These are phyloP conservation scores for Anguilla anguilla DNA, from an alignment of 2,797 vertebrate genomes.

Conservation along the genomic window DNA sequence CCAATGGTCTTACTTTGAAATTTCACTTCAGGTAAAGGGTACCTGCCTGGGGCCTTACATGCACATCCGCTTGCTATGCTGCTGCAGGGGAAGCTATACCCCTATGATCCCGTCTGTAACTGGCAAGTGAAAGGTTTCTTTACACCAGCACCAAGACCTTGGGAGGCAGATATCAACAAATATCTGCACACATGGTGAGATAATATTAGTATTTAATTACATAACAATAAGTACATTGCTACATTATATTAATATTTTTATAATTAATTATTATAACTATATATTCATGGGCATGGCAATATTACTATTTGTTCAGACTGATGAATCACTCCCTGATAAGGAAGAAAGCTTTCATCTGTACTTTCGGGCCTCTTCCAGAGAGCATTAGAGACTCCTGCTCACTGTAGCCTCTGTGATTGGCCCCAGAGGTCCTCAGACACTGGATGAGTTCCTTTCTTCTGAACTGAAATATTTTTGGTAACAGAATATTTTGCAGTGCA, in stretches of 20 bases:
- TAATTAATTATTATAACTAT: neutral
- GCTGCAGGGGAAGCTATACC: neutral
- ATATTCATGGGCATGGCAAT: neutral
- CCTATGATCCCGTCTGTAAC: neutral
- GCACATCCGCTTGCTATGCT: neutral
- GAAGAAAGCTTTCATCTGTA: neutral
- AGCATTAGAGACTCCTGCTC: neutral
- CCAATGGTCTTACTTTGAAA: neutral
- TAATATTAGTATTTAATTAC: neutral
- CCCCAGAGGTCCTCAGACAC: neutral
- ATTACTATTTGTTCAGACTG: neutral
- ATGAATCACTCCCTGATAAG: neutral
- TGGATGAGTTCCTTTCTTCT: neutral
- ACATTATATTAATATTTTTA: neutral
- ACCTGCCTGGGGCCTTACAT: neutral
- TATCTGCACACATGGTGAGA: neutral
- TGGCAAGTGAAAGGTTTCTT: neutral
- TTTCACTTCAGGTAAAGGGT: neutral
- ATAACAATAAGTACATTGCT: neutral
- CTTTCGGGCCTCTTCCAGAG: neutral
- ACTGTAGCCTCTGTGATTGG: constrained; percentile 3
- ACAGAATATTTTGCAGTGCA: neutral
- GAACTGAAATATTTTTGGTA: neutral
- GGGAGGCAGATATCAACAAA: neutral
- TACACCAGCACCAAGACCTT: neutral